These are phyloP conservation scores for Cyclopterus lumpus DNA, from an alignment of 2,797 vertebrate species.

Conservation along the genomic window DNA sequence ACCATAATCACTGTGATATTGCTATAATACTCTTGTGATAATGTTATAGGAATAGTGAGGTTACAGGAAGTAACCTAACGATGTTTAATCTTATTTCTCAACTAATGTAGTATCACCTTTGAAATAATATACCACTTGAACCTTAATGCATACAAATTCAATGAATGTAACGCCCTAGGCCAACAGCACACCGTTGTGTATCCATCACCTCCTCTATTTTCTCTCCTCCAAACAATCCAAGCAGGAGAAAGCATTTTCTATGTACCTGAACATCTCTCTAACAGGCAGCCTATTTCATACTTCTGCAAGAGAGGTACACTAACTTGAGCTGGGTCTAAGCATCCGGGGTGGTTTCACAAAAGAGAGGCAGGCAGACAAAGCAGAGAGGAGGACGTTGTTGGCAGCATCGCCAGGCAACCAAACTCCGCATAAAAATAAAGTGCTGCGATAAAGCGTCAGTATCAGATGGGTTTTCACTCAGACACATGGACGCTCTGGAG, in stretches of 20 bases:
- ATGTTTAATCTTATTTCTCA: slow-evolving; percentile 6
- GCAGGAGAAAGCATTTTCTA: slow-evolving; percentile 24
- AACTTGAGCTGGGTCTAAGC: slow-evolving; percentile 32
- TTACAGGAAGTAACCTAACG: neutral
- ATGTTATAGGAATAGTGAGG: neutral
- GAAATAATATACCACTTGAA: neutral
- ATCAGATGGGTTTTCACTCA: slow-evolving; percentile 42
- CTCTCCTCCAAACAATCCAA: slow-evolving; percentile 16
- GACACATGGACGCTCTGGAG: slow-evolving; percentile 31
- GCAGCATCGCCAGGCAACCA: slow-evolving; percentile 30
- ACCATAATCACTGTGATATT: neutral
- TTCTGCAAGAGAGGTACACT: slow-evolving; percentile 12
- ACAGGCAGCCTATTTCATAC: slow-evolving; percentile 22
- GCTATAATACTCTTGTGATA: neutral
- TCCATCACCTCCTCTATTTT: neutral
- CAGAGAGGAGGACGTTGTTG: slow-evolving; percentile 26
- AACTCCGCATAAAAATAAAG: slow-evolving; percentile 33
- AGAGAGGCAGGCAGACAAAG: slow-evolving; percentile 30
- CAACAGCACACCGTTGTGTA: slow-evolving; percentile 6
- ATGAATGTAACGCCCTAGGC: neutral
- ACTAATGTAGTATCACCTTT: neutral
- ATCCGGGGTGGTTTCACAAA: slow-evolving; percentile 31
- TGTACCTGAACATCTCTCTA: slow-evolving; percentile 22
- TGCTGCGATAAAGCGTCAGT: slow-evolving; percentile 24
- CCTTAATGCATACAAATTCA: slow-evolving; percentile 2